Base-by-base conservation (phyloP, 2,888 invertebrate genomes). In the Chalcis sispes region DNA sequence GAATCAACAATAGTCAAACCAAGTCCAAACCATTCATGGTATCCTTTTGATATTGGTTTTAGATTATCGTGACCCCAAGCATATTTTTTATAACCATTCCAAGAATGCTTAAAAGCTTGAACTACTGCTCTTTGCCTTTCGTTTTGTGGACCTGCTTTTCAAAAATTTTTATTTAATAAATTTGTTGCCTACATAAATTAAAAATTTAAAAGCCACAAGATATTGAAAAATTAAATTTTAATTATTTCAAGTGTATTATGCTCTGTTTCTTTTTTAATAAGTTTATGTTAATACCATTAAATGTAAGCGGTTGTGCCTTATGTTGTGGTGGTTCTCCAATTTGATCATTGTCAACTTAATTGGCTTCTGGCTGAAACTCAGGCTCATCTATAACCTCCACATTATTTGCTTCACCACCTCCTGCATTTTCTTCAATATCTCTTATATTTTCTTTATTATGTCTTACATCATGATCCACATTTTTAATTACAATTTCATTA, bases 31-130 rank as follows among this genome's bases (percentile, higher is more conserved):
- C 99, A 99, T 85, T 98, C 96, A 66, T 94, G 93, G 76, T 94
- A 93, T 79, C 93, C 91, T 82, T 94, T 95, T 0, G 96, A 93
- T 40, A 98, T 93, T 0, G 99, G 99, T 84, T 95, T 96, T 54
- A 99, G 90, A 86, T 98, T 96, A 87, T 99, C 99, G 84, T 97
- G 95, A 1, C 99, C 99, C 99, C 99, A 99, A 0, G 99, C 98
- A 89, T 93, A 95, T 75, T 94, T 92, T 86, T 95, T 96, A 89
- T 99, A 99, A 0, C 96, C 98, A 70, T 91, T 91, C 98, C 98
- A 99, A 0, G 98, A 97, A 89, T 98, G 97, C 84, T 93, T 93
- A 85, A 99, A 97, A 3, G 98, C 97, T 29, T 93, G 92, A 0
- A 97, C 94, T 10, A 99, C 95, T 1, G 96, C 96, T 80, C 90